Evolutionary conservation across 2,113 vertebrate genomes (phyloP).

Genomic region (Petrocephalus zakoni): DNA sequence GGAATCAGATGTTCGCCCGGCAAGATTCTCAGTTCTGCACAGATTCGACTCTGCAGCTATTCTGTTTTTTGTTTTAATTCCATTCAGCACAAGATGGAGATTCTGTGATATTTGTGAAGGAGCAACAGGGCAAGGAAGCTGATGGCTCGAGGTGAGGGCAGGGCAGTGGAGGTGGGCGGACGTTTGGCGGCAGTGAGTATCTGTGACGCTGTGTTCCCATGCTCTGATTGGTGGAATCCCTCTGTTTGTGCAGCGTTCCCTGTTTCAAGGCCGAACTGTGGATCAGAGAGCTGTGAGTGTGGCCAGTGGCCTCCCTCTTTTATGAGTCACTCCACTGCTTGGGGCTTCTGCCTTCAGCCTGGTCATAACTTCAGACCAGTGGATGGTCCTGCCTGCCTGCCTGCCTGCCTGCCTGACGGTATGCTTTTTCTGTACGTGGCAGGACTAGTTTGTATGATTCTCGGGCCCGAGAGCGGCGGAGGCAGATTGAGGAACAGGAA

Average conservation of each 20-base stretch:
- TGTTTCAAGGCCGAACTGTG: slow-evolving; percentile 88
- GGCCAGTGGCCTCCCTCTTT: not conserved
- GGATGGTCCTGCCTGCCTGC: not conserved
- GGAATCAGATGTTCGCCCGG: not conserved
- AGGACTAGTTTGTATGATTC: slow-evolving; percentile 93
- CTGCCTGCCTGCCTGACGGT: not conserved
- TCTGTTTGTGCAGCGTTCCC: slow-evolving; percentile 55
- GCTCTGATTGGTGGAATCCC: slow-evolving; percentile 18
- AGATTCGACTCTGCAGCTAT: not conserved
- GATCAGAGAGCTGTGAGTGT: slow-evolving; percentile 95
- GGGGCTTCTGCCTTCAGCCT: not conserved
- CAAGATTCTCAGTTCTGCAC: not conserved
- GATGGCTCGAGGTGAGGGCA: slow-evolving; percentile 67
- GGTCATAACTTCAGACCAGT: not conserved
- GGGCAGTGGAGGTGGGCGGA: not conserved
- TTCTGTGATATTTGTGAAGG: slow-evolving; percentile 85
- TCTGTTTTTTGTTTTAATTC: not conserved
- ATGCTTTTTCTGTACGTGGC: slow-evolving; percentile 4
- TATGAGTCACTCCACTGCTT: not conserved
- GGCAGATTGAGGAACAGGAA: slow-evolving; percentile 86
- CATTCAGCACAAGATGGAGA: slow-evolving; percentile 68
- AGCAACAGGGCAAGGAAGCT: slow-evolving; percentile 70
- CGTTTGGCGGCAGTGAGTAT: not conserved
- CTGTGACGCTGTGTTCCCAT: not conserved
- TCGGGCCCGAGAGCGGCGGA: slow-evolving; percentile 81